Percentiles rank a stretch among this genome's conserved stretches.
Conservation (phyloP, 2,113 vertebrate genomes). For the Mola mola region DNA sequence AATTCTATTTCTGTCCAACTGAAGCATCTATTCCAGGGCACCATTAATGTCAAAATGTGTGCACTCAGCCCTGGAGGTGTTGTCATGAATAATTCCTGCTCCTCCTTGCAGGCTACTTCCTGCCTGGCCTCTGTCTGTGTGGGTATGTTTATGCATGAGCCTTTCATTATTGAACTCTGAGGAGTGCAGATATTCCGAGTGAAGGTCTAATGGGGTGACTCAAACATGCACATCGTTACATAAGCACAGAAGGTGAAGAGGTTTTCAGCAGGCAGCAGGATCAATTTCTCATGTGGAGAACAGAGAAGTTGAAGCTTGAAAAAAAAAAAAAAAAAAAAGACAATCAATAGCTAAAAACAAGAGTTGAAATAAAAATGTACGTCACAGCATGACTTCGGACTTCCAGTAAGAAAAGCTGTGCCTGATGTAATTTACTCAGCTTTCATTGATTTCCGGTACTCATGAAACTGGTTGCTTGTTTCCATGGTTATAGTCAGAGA, state of each 20-base stretch:
- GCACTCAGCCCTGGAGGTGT: constrained; percentile 55
- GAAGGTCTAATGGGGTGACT: constrained; percentile 60
- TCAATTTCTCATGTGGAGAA: constrained; percentile 10
- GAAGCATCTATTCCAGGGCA: constrained; percentile 47
- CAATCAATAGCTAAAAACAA: neutral
- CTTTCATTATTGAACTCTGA: constrained; percentile 68
- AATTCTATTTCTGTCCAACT: constrained; percentile 57
- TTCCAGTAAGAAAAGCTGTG: neutral
- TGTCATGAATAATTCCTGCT: constrained; percentile 70
- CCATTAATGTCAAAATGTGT: constrained; percentile 61
- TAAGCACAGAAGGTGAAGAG: constrained; percentile 35
- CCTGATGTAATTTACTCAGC: constrained; percentile 21
- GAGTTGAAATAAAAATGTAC: neutral
- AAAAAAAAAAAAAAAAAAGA: neutral
- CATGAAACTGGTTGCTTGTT: constrained; percentile 54
- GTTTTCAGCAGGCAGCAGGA: constrained; percentile 28
- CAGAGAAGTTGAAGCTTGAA: neutral
- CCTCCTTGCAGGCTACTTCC: constrained; percentile 58
- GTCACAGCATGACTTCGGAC: constrained; percentile 7
- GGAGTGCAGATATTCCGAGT: constrained; percentile 58
- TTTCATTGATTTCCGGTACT: constrained; percentile 34
- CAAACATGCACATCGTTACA: constrained; percentile 54
- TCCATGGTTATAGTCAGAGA: constrained; percentile 60
- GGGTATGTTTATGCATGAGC: constrained; percentile 66
- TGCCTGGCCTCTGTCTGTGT: constrained; percentile 54